Evolutionary conservation across 1,140 invertebrate genomes (phyloP), one percentile per base, ranked within the genome.

Genomic region (Dreissena rostriformis): DNA sequence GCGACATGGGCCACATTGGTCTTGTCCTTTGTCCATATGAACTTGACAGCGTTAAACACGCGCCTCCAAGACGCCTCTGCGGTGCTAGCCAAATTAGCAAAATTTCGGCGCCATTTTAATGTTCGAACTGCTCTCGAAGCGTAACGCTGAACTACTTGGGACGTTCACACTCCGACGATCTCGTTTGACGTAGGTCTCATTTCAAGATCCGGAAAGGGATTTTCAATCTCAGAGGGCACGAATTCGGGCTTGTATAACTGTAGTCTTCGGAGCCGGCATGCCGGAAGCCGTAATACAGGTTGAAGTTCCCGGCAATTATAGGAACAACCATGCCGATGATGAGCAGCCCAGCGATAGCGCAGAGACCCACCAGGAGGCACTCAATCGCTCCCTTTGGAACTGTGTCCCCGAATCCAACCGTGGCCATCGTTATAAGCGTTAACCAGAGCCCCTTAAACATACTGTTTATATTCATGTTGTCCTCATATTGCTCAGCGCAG

Each of bases 341-440:
- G 87, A 99, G 95, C 89, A 99, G 97, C 94, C 98, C 98, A 90
- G 97, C 97, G 66, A 99, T 95, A 66, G 98, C 98, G 94, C 98
- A 98, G 4, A 98, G 95, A 12, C 97, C 97, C 86, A 98, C 98
- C 65, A 99, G 97, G 92, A 98, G 97, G 97, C 98, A 98, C 68
- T 98, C 98, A 72, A 73, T 0, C n/a, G 22, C 72, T 0, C 82
- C 80, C n/a, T 76, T 71, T 4, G 90, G 90, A 39, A 84, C 78
- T 0, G 73, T 73, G 55, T 91, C 90, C 14, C 90, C 98, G 92
- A 99, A 99, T 28, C 98, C 98, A 28, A 99, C 98, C 0, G 98
- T 99, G 84, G 98, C 99, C 98, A 99, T 98, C 63, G 98, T 99
- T 84, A 99, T 98, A 92, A 99, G 94, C 19, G 98, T 97, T 98